phyloP scores from a whole-genome alignment of 2,797 vertebrate species.

The Muraenolepis orangiensis region DNA sequence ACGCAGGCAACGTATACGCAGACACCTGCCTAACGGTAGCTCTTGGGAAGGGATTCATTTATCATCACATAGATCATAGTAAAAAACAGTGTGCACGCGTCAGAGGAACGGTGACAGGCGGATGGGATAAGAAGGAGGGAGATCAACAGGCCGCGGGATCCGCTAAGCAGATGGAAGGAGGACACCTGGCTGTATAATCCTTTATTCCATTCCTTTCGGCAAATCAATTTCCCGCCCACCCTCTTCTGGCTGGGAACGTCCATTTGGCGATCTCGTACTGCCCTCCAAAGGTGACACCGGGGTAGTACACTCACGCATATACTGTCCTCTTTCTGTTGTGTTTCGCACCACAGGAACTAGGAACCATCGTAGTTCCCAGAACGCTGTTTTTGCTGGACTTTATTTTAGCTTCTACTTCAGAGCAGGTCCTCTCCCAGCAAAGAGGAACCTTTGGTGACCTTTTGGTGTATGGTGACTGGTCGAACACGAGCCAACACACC shows the following conservation, averaged over 20 bases:
- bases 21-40: neutral
- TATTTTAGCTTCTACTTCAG: too few species aligned
- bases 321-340: constrained; percentile 1
- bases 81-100: neutral
- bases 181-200: neutral
- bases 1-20: neutral
- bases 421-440: too few species aligned
- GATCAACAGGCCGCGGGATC: too few species aligned
- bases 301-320: constrained; percentile 28
- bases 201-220: neutral
- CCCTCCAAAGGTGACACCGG: constrained; percentile 58
- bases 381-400: too few species aligned
- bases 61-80: neutral
- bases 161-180: neutral
- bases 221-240: neutral
- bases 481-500: too few species aligned
- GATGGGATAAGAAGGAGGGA: neutral
- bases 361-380: too few species aligned
- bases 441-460: too few species aligned
- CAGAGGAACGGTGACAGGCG: neutral
- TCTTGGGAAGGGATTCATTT: neutral
- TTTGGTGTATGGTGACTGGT: too few species aligned
- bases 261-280: constrained; percentile 55
- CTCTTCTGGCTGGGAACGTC: neutral
- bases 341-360: too few species aligned